Evolutionary conservation across 1,140 invertebrate species (phyloP).

Genomic region (Tenebrio molitor): DNA sequence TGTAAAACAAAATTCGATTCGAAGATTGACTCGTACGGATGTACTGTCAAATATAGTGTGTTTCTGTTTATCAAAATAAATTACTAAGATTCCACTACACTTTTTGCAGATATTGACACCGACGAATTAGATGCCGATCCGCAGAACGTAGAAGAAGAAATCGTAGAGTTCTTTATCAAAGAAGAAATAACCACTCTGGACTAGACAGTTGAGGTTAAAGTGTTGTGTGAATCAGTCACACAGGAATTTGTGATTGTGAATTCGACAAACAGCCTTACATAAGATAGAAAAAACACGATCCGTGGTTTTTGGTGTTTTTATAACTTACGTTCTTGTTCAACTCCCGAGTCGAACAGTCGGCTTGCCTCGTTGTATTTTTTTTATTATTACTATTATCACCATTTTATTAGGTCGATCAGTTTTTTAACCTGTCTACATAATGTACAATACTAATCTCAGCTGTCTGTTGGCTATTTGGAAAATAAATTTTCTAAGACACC

Average conservation of each 20-base stretch:
- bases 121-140: constrained; percentile 89
- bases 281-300: constrained; percentile 4
- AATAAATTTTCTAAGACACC: constrained; percentile 27
- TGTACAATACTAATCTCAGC: constrained; percentile 26
- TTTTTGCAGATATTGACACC: constrained; percentile 86
- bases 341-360: neutral
- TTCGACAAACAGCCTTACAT: constrained; percentile 19
- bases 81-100: too few species aligned
- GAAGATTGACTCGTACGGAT: too few species aligned
- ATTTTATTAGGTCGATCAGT: constrained; percentile 21
- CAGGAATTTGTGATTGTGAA: constrained; percentile 26
- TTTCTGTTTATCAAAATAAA: too few species aligned
- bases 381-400: too few species aligned
- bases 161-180: constrained; percentile 98
- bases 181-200: constrained; percentile 90
- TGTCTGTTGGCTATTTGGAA: constrained; percentile 20
- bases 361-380: neutral
- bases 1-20: too few species aligned
- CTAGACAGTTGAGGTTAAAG: constrained; percentile 53
- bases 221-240: constrained; percentile 18
- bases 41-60: too few species aligned
- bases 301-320: constrained; percentile 15
- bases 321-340: too few species aligned
- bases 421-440: neutral
- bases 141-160: constrained; percentile 93